These are phyloP conservation scores for Cosmia trapezina DNA, from an alignment of 2,888 invertebrate genomes.

Conservation along the genomic window DNA sequence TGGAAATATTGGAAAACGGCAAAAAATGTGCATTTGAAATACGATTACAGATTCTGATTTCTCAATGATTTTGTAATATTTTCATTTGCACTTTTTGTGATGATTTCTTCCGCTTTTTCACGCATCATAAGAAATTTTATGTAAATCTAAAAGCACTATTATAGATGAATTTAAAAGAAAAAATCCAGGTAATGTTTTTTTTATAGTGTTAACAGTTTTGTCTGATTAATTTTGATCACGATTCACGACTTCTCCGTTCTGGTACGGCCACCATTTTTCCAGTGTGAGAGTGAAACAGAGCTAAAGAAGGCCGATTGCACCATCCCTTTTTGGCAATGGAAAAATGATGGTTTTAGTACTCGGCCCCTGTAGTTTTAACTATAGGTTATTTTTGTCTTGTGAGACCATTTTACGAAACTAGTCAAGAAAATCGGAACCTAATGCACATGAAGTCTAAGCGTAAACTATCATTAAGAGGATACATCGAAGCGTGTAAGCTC, in stretches of 20 bases:
- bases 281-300: too few relatives aligned
- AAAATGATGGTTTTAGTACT: too few relatives aligned
- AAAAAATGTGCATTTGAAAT: constrained; percentile 48
- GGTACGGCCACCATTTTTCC: background rate
- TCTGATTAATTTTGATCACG: background rate
- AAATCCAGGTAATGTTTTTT: background rate
- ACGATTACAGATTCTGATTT: constrained; percentile 35
- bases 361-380: background rate
- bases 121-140: constrained; percentile 12
- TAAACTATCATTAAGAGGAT: background rate
- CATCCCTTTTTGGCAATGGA: too few relatives aligned
- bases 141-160: constrained; percentile 8
- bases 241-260: too few relatives aligned
- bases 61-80: constrained; percentile 20
- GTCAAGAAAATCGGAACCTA: background rate
- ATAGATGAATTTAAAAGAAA: background rate
- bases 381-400: background rate
- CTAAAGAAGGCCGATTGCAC: too few relatives aligned
- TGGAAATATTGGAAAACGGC: constrained; percentile 29
- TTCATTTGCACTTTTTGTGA: constrained; percentile 28
- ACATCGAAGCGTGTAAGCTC: too few relatives aligned
- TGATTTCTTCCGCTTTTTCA: constrained; percentile 26
- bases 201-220: background rate
- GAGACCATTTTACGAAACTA: background rate
- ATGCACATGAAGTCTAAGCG: background rate